Percentiles rank a stretch among this genome's conserved stretches.
These are phyloP conservation scores for Parauchenoglanis punctatus DNA, from an alignment of 2,797 vertebrate species.

Conservation along the genomic window DNA sequence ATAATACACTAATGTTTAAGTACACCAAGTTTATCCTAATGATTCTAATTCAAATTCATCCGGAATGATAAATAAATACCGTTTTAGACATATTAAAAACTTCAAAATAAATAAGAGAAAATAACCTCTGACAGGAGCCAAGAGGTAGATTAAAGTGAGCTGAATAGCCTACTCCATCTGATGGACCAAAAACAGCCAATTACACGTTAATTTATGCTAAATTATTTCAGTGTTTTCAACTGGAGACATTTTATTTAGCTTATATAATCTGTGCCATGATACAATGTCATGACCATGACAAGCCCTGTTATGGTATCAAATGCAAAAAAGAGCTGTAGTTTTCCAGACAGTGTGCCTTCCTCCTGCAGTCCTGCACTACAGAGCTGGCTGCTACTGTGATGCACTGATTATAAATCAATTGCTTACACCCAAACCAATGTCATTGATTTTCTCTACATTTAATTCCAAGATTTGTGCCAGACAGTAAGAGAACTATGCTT, in stretches of 20 bases:
- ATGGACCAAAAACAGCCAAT: conserved; percentile 11
- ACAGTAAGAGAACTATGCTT: conserved; percentile 24
- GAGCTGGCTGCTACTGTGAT: background rate
- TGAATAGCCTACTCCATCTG: conserved; percentile 33
- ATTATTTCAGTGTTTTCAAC: conserved; percentile 53
- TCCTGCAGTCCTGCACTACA: conserved; percentile 7
- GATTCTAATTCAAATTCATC: background rate
- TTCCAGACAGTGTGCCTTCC: background rate
- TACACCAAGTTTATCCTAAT: background rate
- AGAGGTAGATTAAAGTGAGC: conserved; percentile 45
- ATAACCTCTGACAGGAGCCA: conserved; percentile 37
- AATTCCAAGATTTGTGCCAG: conserved; percentile 17
- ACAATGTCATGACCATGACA: conserved; percentile 2
- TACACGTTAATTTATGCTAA: conserved; percentile 28
- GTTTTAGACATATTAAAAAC: conserved; percentile 32
- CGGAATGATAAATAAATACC: conserved; percentile 28
- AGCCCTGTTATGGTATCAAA: background rate
- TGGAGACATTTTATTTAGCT: conserved; percentile 35
- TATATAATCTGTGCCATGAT: conserved; percentile 21
- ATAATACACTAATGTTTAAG: conserved; percentile 15
- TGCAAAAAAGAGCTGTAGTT: background rate
- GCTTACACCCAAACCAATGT: conserved; percentile 10
- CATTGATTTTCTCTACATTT: conserved; percentile 22
- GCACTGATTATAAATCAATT: conserved; percentile 28
- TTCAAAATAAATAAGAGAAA: conserved; percentile 33